Evolutionary conservation across 2,797 vertebrate species (phyloP).

Genomic region (Leptoclinus maculatus): DNA sequence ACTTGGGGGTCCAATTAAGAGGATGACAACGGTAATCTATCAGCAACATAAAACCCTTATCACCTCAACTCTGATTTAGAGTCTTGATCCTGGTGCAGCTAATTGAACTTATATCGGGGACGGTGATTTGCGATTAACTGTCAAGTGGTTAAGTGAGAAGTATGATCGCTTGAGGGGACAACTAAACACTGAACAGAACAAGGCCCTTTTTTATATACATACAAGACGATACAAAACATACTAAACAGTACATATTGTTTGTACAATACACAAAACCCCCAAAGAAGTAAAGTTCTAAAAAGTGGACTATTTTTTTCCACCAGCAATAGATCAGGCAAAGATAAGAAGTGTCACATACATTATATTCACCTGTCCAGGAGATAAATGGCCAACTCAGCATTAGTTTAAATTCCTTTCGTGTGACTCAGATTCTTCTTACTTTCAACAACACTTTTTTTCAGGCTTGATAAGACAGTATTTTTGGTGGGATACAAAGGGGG

Average conservation of each 20-base stretch:
- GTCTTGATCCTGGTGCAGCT: background rate
- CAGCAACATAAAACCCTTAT: conserved; percentile 5
- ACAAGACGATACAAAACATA: background rate
- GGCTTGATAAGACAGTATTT: background rate
- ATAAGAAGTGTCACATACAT: conserved; percentile 34
- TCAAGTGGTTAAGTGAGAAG: background rate
- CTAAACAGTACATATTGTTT: background rate
- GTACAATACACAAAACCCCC: background rate
- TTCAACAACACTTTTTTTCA: conserved; percentile 16
- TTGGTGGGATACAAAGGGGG: background rate
- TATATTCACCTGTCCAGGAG: conserved; percentile 39
- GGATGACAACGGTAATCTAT: background rate
- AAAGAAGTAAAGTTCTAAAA: conserved; percentile 17
- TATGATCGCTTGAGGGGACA: background rate
- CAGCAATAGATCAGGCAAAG: conserved; percentile 45
- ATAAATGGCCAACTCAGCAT: conserved; percentile 39
- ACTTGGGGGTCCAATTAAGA: background rate
- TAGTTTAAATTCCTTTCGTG: conserved; percentile 34
- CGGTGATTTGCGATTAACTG: background rate
- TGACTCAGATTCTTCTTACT: conserved; percentile 25
- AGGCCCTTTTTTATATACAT: background rate
- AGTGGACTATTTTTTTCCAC: conserved; percentile 3
- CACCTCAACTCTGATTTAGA: background rate
- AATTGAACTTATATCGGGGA: background rate
- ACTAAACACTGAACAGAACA: background rate